Evolutionary conservation across 2,888 invertebrate species (phyloP).

Genomic region (Xanthia togata): DNA sequence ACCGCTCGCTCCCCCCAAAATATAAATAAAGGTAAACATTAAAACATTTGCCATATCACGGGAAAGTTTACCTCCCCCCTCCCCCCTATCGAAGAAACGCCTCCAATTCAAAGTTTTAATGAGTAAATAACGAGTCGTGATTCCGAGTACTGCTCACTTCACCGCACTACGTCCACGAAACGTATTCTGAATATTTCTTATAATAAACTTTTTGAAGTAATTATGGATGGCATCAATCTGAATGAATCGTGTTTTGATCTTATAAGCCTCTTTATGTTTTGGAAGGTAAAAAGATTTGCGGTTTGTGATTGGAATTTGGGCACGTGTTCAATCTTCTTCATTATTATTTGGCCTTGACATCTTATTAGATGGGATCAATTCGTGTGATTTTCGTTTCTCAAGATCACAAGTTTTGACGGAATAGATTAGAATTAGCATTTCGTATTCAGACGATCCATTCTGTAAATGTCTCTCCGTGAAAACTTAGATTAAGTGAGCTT

Average conservation of each 20-base stretch:
- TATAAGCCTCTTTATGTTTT: constrained; percentile 35
- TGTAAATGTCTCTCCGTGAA: no score
- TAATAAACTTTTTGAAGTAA: constrained; percentile 64
- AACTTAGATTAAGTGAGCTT: background rate
- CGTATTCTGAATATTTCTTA: constrained; percentile 63
- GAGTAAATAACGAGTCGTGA: constrained; percentile 86
- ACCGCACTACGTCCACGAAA: constrained; percentile 62
- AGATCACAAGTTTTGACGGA: background rate
- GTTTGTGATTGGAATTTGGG: constrained; percentile 22
- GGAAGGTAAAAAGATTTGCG: constrained; percentile 17
- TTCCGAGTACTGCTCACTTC: constrained; percentile 81
- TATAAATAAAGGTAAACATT: constrained; percentile 73
- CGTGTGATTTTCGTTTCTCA: background rate
- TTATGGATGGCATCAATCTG: constrained; percentile 58
- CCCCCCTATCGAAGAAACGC: constrained; percentile 77
- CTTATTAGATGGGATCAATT: background rate
- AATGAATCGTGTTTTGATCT: constrained; percentile 59
- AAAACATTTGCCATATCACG: constrained; percentile 75
- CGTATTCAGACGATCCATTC: background rate
- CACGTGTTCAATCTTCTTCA: background rate
- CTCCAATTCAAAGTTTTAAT: constrained; percentile 87
- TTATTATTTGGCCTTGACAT: background rate
- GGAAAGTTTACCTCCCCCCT: constrained; percentile 77
- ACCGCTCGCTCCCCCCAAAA: constrained; percentile 43
- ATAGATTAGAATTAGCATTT: background rate